Percentiles rank a stretch among this genome's conserved stretches.
Evolutionary conservation across 2,113 vertebrate species (phyloP).

Genomic region (Eurypyga helias): DNA sequence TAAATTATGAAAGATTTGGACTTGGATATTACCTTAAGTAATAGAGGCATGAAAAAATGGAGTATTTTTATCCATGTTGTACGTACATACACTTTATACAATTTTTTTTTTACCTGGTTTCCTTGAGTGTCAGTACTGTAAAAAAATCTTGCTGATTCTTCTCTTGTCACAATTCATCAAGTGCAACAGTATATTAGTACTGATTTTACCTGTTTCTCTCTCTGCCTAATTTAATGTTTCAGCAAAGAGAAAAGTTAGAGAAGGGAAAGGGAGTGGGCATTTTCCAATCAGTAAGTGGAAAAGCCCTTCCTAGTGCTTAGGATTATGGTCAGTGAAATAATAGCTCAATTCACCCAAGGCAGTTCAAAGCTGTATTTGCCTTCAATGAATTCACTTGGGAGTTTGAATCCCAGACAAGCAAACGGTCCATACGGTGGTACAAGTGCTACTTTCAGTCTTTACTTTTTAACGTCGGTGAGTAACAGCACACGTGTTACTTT

Average conservation of each 20-base stretch:
- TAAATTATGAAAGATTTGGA: not conserved
- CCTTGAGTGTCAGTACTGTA: not conserved
- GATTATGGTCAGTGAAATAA: not conserved
- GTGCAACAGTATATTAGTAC: not conserved
- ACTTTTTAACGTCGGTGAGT: not conserved
- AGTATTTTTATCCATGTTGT: not conserved
- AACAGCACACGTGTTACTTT: not conserved
- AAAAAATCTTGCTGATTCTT: not conserved
- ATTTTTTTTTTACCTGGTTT: not conserved
- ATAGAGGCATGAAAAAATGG: not conserved
- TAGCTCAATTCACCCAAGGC: not conserved
- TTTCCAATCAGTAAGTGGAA: not conserved
- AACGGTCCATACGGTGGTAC: rapidly evolving
- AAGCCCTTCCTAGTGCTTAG: not conserved
- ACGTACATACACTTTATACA: rapidly evolving
- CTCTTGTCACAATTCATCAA: not conserved
- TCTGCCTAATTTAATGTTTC: not conserved
- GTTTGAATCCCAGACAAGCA: not conserved
- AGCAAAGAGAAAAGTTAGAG: not conserved
- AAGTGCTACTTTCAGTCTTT: not conserved
- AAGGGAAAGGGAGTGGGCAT: not conserved
- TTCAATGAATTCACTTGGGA: not conserved
- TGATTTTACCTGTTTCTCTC: not conserved
- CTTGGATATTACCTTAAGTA: not conserved
- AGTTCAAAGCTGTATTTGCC: not conserved